Conservation (phyloP, 2,797 vertebrate genomes). For the Basileuterus tristriatus region DNA sequence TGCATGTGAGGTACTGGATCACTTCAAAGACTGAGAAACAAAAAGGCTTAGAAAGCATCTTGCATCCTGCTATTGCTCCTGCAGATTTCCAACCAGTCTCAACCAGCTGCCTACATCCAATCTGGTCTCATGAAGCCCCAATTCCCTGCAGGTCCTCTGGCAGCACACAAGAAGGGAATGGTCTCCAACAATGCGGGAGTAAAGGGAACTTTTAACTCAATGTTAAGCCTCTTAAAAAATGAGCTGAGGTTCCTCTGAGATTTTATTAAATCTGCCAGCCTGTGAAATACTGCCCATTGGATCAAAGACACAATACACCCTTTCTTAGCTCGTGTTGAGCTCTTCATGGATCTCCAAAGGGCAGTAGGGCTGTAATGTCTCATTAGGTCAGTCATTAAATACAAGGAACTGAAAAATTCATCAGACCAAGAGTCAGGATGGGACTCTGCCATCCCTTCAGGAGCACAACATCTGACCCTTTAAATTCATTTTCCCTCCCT, state of each 20-base stretch:
- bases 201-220: conserved; percentile 48
- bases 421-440: conserved; percentile 31
- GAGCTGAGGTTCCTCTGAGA: conserved; percentile 55
- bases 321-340: conserved; percentile 57
- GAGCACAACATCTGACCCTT: conserved; percentile 7
- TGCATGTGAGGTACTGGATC: not conserved
- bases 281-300: conserved; percentile 48
- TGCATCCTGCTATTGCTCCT: not conserved
- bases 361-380: conserved; percentile 41
- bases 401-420: conserved; percentile 53
- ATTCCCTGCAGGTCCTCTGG: not conserved
- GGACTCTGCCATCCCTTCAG: conserved; percentile 28
- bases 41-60: conserved; percentile 37
- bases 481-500: conserved; percentile 22
- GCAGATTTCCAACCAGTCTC: conserved; percentile 36
- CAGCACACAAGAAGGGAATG: conserved; percentile 24
- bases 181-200: conserved; percentile 13
- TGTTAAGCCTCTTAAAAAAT: conserved; percentile 68
- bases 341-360: conserved; percentile 52
- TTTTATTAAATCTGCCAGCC: conserved; percentile 61
- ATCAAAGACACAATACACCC: conserved; percentile 64
- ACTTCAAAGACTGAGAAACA: conserved; percentile 55
- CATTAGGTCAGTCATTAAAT: conserved; percentile 49
- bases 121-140: not conserved
- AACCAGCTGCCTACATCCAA: conserved; percentile 42